Evolutionary conservation across 2,888 invertebrate genomes (phyloP).

Genomic region (Hypselothyrea guttata): DNA sequence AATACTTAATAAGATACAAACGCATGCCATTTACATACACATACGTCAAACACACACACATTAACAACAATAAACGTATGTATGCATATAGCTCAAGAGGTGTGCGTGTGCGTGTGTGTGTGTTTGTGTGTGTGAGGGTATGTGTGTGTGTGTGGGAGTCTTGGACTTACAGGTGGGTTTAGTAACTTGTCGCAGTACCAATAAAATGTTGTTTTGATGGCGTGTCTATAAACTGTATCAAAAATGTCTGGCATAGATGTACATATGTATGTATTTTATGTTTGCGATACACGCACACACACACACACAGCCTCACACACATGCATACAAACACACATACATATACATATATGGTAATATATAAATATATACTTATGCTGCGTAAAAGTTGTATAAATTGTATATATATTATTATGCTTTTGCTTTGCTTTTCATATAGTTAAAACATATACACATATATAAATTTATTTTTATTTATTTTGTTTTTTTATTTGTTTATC

Average conservation of each 20-base stretch:
- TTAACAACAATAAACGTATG: conserved; percentile 67
- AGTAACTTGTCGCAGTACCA: conserved; percentile 14
- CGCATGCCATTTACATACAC: conserved; percentile 26
- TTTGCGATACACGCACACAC: conserved; percentile 27
- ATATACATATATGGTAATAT: conserved; percentile 50
- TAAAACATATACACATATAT: conserved; percentile 24
- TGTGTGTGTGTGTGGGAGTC: not conserved
- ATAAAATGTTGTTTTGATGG: conserved; percentile 4
- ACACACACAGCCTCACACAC: conserved; percentile 11
- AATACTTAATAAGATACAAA: conserved; percentile 43
- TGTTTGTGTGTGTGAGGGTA: conserved; percentile 8
- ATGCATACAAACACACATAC: conserved; percentile 29
- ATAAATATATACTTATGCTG: conserved; percentile 62
- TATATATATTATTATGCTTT: conserved; percentile 57
- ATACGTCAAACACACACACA: conserved; percentile 59
- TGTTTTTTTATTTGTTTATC: not conserved
- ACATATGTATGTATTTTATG: no score
- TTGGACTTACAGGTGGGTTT: conserved; percentile 23
- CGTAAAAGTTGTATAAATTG: conserved; percentile 73
- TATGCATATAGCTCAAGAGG: conserved; percentile 34
- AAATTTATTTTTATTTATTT: conserved; percentile 9
- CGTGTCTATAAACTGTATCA: conserved; percentile 56
- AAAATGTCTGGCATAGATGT: conserved; percentile 53
- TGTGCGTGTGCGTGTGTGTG: conserved; percentile 6
- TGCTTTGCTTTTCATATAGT: conserved; percentile 19